Evolutionary conservation across 1,140 invertebrate genomes (phyloP).

Genomic region (Archivesica marissinica): DNA sequence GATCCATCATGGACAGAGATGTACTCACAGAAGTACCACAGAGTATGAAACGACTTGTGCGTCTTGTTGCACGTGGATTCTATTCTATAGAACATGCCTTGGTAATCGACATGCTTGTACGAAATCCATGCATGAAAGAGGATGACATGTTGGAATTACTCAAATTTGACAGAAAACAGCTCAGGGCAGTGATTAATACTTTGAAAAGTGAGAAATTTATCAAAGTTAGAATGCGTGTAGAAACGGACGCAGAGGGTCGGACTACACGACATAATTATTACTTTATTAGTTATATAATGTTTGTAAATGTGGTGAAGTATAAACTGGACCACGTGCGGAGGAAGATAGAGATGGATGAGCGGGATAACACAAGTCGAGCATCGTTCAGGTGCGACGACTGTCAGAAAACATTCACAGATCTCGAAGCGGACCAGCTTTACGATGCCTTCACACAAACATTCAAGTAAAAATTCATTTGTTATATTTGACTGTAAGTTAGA

Average conservation of each 20-base stretch:
- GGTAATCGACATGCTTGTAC: slow-evolving; percentile 96
- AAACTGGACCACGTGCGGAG: slow-evolving; percentile 98
- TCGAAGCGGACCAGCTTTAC: slow-evolving; percentile 93
- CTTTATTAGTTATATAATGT: slow-evolving; percentile 98
- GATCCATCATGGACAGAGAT: slow-evolving; percentile 74
- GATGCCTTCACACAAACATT: slow-evolving; percentile 94
- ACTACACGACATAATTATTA: slow-evolving; percentile 99
- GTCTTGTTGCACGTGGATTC: slow-evolving; percentile 95
- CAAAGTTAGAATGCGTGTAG: slow-evolving; percentile 95
- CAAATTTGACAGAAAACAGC: slow-evolving; percentile 97
- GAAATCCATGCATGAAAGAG: slow-evolving; percentile 98
- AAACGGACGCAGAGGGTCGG: slow-evolving; percentile 97
- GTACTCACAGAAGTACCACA: slow-evolving; percentile 81
- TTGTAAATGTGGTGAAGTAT: slow-evolving; percentile 98
- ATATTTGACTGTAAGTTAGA: too few species aligned
- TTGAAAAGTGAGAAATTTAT: slow-evolving; percentile 97
- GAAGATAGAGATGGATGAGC: slow-evolving; percentile 96
- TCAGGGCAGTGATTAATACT: slow-evolving; percentile 93
- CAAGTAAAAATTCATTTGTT: too few species aligned
- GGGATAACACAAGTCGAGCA: slow-evolving; percentile 96
- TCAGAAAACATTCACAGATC: slow-evolving; percentile 92
- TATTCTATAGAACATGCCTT: slow-evolving; percentile 96
- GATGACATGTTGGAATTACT: slow-evolving; percentile 97
- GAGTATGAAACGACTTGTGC: slow-evolving; percentile 92
- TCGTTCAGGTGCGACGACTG: slow-evolving; percentile 97